phyloP scores from a whole-genome alignment of 2,113 vertebrate species.

The Odocoileus virginianus region DNA sequence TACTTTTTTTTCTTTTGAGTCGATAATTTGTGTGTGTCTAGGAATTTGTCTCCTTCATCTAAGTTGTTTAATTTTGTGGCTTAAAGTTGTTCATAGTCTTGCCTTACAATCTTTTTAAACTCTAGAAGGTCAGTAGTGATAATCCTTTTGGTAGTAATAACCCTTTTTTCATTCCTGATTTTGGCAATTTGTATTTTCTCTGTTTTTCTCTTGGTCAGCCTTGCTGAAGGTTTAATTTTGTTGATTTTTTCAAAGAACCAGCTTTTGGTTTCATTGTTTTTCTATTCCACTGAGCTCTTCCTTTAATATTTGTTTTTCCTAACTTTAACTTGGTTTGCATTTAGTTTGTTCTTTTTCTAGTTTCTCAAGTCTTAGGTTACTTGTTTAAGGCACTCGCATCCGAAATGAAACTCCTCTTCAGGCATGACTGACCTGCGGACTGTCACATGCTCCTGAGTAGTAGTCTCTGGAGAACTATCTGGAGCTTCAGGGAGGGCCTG shows the following conservation, averaged over 20 bases:
- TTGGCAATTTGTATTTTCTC: background rate
- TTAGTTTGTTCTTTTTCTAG: background rate
- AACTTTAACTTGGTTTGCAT: background rate
- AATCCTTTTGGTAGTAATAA: background rate
- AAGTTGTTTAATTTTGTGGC: background rate
- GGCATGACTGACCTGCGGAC: background rate
- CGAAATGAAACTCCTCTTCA: background rate
- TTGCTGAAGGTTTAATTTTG: background rate
- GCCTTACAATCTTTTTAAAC: background rate
- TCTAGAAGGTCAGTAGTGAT: background rate
- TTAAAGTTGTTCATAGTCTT: background rate
- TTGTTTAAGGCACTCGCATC: background rate
- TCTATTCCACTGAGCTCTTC: background rate
- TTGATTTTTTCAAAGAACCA: background rate
- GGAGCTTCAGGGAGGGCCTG: background rate
- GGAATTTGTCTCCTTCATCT: background rate
- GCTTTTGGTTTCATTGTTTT: background rate
- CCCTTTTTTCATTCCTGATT: background rate
- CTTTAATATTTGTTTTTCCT: conserved; percentile 19
- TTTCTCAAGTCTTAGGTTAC: background rate
- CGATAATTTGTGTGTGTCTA: conserved; percentile 1
- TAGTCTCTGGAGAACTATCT: background rate
- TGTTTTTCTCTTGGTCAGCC: background rate
- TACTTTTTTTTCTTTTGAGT: background rate
- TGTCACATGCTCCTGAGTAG: background rate